These are phyloP conservation scores for Linnaemya vulpina DNA, from an alignment of 2,888 invertebrate species.

Conservation along the genomic window DNA sequence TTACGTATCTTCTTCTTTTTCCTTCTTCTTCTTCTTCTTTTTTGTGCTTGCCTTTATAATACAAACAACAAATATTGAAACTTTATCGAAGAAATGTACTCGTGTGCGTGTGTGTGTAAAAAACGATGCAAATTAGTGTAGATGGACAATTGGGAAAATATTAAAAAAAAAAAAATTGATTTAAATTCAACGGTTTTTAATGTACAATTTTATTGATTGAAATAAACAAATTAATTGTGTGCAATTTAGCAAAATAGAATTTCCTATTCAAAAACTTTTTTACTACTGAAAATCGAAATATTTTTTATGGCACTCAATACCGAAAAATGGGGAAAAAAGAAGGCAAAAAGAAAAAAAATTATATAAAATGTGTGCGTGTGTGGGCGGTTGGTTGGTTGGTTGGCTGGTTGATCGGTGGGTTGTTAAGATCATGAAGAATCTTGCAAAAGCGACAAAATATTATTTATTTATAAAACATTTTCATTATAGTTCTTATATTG, in stretches of 20 bases:
- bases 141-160: slow-evolving; percentile 2
- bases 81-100: slow-evolving; percentile 68
- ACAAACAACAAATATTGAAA: slow-evolving; percentile 65
- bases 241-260: neutral
- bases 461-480: slow-evolving; percentile 70
- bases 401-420: slow-evolving; percentile 26
- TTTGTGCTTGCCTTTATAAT: slow-evolving; percentile 36
- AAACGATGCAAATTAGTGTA: slow-evolving; percentile 35
- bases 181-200: neutral
- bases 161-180: neutral
- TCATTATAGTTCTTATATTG: slow-evolving; percentile 43
- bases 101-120: slow-evolving; percentile 27
- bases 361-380: slow-evolving; percentile 41
- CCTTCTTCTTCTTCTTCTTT: slow-evolving; percentile 29
- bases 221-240: slow-evolving; percentile 7
- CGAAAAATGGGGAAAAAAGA: slow-evolving; percentile 22
- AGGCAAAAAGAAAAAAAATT: slow-evolving; percentile 5
- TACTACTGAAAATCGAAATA: slow-evolving; percentile 48
- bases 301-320: slow-evolving; percentile 44
- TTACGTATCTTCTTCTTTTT: slow-evolving; percentile 42
- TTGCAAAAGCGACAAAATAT: slow-evolving; percentile 70
- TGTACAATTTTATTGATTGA: slow-evolving; percentile 2
- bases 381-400: slow-evolving; percentile 37
- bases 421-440: slow-evolving; percentile 32
- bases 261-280: slow-evolving; percentile 36